Evolutionary conservation across 2,797 vertebrate species (phyloP), one percentile per base, ranked within the genome.

Genomic region (Sebastes iracundus): DNA sequence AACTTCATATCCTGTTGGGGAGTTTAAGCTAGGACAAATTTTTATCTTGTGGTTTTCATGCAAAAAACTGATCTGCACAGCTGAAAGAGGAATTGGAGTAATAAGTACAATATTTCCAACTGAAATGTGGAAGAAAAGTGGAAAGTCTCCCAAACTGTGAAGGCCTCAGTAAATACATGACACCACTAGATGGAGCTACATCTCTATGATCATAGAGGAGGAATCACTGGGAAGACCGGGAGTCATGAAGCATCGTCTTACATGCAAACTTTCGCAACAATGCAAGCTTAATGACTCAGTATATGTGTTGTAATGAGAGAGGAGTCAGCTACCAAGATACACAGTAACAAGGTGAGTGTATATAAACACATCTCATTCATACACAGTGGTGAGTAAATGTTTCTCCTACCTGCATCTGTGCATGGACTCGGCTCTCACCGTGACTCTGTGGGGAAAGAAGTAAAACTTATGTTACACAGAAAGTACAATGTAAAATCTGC

Each of bases 351-450:
- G 9, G 6, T 12, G 27, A 28, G 18, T 38, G 32, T 42, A 20
- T 12, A n/a, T 0, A 12, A 7, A 75, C 32, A 59, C 53, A 35
- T 23, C 4, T 30, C 2, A 53, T 6, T 22, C 20, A 61, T 11
- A 27, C 38, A 55, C n/a, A 32, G 35, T 16, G 28, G 4, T 3
- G 2, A 16, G 10, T 16, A 11, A 5, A 18, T 1, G 35, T 13
- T 22, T 6, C 18, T 59, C 85, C 11, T 69, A 87, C 82, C 87
- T 85, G 75, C 82, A 85, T 81, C n/a, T 79, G 72, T 5, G 56
- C 4, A 5, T 49, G 55, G 23, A 60, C 72, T 27, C 20, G 7
- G 14, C 5, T n/a, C 13, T 75, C 55, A 0, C 35, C 53, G 1
- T 0, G 32, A 42, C 7, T 16, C 87, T 82, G 86, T 5, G 27